A percentile compares a stretch with the other conserved stretches of the same genome.
phyloP scores from a whole-genome alignment of 2,888 invertebrate species.

The Sphaerolaimus hirsutus region DNA sequence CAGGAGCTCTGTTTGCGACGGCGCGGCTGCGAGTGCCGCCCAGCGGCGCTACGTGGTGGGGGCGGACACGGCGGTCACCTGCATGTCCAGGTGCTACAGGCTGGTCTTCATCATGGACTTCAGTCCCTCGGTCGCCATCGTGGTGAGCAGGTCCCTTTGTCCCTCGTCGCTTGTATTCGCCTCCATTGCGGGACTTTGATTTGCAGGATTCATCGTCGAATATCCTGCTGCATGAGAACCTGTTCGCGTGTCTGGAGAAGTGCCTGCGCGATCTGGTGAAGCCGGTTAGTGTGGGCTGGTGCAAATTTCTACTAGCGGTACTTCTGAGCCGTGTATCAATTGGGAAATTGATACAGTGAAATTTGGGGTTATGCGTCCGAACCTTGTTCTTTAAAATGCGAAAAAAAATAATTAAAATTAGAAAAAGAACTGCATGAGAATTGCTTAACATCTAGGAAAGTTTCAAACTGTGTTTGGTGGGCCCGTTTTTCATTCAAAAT shows the following conservation, averaged over 20 bases:
- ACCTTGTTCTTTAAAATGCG: too few species aligned
- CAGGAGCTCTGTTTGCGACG: not conserved
- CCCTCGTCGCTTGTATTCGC: not conserved
- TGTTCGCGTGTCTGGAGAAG: slow-evolving; percentile 23
- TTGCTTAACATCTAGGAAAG: too few species aligned
- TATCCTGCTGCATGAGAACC: slow-evolving; percentile 25
- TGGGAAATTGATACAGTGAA: too few species aligned
- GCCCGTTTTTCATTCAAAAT: too few species aligned
- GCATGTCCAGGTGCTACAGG: slow-evolving; percentile 44
- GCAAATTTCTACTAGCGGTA: too few species aligned
- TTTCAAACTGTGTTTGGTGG: too few species aligned
- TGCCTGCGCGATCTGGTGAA: slow-evolving; percentile 25
- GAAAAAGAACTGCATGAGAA: too few species aligned
- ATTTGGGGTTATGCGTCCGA: too few species aligned
- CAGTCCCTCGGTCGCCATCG: slow-evolving; percentile 48
- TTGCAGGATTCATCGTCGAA: slow-evolving; percentile 27
- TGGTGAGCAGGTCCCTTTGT: slow-evolving; percentile 35
- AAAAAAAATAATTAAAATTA: too few species aligned
- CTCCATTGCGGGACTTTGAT: slow-evolving; percentile 2
- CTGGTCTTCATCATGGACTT: slow-evolving; percentile 51
- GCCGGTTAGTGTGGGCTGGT: slow-evolving; percentile 27
- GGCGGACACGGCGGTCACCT: slow-evolving; percentile 39
- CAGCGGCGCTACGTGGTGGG: slow-evolving; percentile 25
- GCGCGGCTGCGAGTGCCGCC: not conserved
- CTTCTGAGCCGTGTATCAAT: too few species aligned